Base-by-base conservation (phyloP, 2,797 vertebrate species). In the Muraenolepis orangiensis region DNA sequence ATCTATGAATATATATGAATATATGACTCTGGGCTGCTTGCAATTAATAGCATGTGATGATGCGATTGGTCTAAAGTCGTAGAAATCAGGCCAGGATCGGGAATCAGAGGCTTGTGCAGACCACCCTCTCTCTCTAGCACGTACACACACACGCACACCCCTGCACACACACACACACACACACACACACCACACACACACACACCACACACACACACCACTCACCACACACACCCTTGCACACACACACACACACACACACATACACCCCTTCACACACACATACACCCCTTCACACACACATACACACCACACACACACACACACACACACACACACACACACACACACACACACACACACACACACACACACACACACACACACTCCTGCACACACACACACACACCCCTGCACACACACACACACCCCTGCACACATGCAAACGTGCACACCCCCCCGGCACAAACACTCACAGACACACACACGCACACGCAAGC, bases 41-140 rank as follows among this genome's bases (percentile, higher is more conserved):
- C 84, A 93, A 90, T 94, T 94, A 93, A 90, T 90, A 85, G 84
- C 82, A 87, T 74, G 87, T 89, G 87, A 93, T 93, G 93, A 87
- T 74, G 87, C 89, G 87, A 93, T 93, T 93, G 91, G 93, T 90
- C 88, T 88, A 93, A 92, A 42, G 68, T 81, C 72, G 76, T 28
- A 73, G 76, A 78, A 78, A 91, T 92, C 86, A 92, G 88, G 61
- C 83, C 61, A 67, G 83, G 14, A 46, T 20, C 6, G 42, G 42
- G 42, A 46, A 46, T 46, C 16, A 46, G 42, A 46, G 14, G 42
- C 42, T 46, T 20, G 42, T 18, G 6, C 42, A 46, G 42, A 46
- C 42, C 18, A 20, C 42, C 42, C 42, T 46, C 42, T 46, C 42
- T 46, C 42, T 46, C 14, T 4, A 14, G 20, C 42, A 20, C 16